Conservation (phyloP, 2,888 invertebrate species). For the Lochmaea crataegi region DNA sequence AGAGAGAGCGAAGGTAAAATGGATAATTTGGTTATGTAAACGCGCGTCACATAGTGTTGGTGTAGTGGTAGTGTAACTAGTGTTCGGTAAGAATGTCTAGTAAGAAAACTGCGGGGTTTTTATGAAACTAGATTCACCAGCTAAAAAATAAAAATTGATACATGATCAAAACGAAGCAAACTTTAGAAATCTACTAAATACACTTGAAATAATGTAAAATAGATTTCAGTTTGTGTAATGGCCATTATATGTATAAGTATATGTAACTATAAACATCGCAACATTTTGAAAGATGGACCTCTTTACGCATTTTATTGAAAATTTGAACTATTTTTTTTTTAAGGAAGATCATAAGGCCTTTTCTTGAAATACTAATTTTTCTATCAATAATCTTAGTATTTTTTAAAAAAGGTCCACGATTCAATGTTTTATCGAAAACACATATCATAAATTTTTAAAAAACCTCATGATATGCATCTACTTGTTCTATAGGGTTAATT, state of each 20-base stretch:
- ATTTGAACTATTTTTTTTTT: slow-evolving; percentile 31
- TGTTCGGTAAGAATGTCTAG: neutral
- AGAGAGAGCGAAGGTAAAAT: no score
- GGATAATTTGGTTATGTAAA: no score
- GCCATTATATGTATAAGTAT: slow-evolving; percentile 46
- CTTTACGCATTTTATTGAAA: slow-evolving; percentile 23
- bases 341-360: slow-evolving; percentile 34
- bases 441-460: slow-evolving; percentile 44
- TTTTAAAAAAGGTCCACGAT: slow-evolving; percentile 24
- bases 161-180: neutral
- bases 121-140: neutral
- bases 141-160: neutral
- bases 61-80: no score
- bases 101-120: neutral
- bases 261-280: slow-evolving; percentile 52
- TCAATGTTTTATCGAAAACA: slow-evolving; percentile 31
- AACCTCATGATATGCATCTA: slow-evolving; percentile 44
- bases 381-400: slow-evolving; percentile 27
- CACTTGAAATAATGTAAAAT: slow-evolving; percentile 37
- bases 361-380: slow-evolving; percentile 31
- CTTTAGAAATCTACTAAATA: slow-evolving; percentile 37
- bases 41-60: neutral
- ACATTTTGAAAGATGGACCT: slow-evolving; percentile 45
- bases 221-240: slow-evolving; percentile 43
- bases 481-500: slow-evolving; percentile 37